Evolutionary conservation across 2,113 vertebrate genomes (phyloP).

Genomic region (Irena cyanogastra): DNA sequence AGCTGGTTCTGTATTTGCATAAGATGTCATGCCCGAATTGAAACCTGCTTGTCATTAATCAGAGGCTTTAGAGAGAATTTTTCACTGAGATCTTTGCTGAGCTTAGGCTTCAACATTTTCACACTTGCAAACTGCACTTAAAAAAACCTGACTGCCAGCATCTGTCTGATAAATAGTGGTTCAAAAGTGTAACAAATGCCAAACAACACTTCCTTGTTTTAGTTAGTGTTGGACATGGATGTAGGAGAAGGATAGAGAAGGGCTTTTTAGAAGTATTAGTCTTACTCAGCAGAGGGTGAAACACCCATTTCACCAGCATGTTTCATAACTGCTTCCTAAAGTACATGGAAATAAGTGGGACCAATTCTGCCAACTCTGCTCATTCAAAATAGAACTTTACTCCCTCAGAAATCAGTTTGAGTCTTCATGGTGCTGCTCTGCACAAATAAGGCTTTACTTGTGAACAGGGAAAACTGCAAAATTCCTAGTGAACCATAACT

Average conservation of each 20-base stretch:
- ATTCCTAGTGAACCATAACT: neutral
- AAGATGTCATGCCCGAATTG: neutral
- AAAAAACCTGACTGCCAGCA: neutral
- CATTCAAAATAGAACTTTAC: neutral
- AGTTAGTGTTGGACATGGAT: neutral
- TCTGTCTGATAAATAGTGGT: neutral
- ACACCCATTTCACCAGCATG: neutral
- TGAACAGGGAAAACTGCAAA: neutral
- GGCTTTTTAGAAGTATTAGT: neutral
- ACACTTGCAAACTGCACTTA: neutral
- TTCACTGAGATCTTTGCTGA: neutral
- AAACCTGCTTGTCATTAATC: conserved; percentile 32
- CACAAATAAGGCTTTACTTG: neutral
- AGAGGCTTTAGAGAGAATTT: neutral
- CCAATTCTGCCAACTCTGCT: neutral
- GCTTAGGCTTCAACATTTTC: neutral
- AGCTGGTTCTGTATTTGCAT: neutral
- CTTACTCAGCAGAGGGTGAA: neutral
- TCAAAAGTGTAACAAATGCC: neutral
- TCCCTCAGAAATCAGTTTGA: neutral
- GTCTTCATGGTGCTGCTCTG: neutral
- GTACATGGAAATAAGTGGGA: neutral
- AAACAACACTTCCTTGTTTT: neutral
- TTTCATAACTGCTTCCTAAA: conserved; percentile 3
- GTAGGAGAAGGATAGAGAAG: neutral